Conservation (phyloP, 35 echinoderm and acorn worm species). For the Heliocidaris tuberculata region DNA sequence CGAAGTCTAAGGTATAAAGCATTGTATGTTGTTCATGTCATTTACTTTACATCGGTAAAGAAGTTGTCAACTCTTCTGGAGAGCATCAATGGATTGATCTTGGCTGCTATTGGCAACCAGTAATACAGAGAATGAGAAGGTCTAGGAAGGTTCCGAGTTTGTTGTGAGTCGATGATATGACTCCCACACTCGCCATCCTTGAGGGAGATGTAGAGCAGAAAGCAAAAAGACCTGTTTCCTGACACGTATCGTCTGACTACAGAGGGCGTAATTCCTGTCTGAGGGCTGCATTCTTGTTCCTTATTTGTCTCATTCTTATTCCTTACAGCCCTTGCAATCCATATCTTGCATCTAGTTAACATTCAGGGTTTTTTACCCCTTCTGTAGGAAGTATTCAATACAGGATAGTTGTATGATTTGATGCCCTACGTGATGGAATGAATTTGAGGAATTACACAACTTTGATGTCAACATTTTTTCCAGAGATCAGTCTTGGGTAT, state of each 20-base stretch:
- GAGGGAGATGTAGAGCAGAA: neutral
- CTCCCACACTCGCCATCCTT: neutral
- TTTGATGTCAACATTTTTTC: no score
- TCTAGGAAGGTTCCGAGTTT: neutral
- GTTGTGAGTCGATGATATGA: neutral
- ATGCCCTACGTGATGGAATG: no score
- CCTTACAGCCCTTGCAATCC: neutral
- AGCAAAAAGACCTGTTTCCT: slow-evolving; percentile 10
- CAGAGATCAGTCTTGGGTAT: no score
- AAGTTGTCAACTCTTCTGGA: slow-evolving; percentile 3
- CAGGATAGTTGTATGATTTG: neutral
- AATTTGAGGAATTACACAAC: no score
- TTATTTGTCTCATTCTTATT: neutral
- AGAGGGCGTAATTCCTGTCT: slow-evolving; percentile 42
- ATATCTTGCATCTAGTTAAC: neutral
- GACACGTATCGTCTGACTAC: slow-evolving; percentile 13
- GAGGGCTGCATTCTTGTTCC: neutral
- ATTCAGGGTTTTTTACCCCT: neutral
- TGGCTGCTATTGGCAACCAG: neutral
- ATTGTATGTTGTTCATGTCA: neutral
- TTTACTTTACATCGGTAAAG: neutral
- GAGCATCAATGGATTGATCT: neutral
- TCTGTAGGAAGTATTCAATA: neutral
- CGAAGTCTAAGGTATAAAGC: neutral
- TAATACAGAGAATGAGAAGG: neutral